Base-by-base conservation (phyloP, 2,797 vertebrate species). In the Eupleurogrammus muticus region DNA sequence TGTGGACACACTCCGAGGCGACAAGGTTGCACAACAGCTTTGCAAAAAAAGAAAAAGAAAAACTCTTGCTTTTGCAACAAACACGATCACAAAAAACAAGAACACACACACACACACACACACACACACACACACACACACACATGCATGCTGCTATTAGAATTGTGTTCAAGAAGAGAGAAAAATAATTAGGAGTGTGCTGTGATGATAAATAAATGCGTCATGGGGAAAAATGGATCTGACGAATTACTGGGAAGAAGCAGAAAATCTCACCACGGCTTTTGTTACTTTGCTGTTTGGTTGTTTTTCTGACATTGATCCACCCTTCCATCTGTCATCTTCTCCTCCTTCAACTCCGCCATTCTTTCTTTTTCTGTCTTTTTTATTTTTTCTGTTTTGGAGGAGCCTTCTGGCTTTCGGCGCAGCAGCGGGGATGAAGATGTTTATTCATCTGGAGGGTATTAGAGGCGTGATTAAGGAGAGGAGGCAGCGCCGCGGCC, bases 381-480 rank as follows among this genome's bases (percentile, higher is more conserved):
- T 80, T 28, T 28, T 6, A 58, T 74, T 52, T 66, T 70, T 78
- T 82, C 86, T 28, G 85, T 74, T 87, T 86, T 80, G 66, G 81
- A 90, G 94, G 94, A 95, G 94, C 94, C 95, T 95, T 93, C 91
- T 94, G 94, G 92, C 94, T 94, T 94, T 94, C 92, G n/a, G n/a
- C n/a, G n/a, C n/a, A n/a, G n/a, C n/a, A 93, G 90, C 90, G 92
- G 92, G 90, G 92, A 94, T 91, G 93, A 93, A 95, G 93, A 94
- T 97, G 96, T 97, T 98, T 97, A 93, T 96, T 97, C 96, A 97
- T 98, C 96, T 98, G 97, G 96, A 97, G 93, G 94, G 91, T 96
- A 96, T 98, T 98, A 97, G 91, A 92, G 94, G 92, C 93, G 94
- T 96, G 96, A 97, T 97, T 97, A 97, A 96, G 93, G 88, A 92